phyloP scores from a whole-genome alignment of 2,113 vertebrate species.

The Misgurnus mizolepis region DNA sequence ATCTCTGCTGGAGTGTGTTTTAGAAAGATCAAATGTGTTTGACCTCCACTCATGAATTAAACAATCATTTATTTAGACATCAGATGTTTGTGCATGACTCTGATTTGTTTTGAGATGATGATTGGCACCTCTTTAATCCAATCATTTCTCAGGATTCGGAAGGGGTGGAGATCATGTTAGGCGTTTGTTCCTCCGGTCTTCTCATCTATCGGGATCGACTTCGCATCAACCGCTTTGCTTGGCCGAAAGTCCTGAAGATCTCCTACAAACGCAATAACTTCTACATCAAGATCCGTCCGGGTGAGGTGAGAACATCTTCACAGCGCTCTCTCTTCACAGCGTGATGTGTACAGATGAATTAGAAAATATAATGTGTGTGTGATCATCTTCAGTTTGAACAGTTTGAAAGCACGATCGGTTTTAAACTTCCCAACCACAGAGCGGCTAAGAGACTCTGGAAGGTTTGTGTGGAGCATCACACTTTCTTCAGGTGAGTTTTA shows the following conservation, averaged over 20 bases:
- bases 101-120: background rate
- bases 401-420: slow-evolving; percentile 97
- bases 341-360: background rate
- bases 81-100: background rate
- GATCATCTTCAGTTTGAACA: slow-evolving; percentile 88
- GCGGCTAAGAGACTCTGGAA: slow-evolving; percentile 98
- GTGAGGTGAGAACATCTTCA: slow-evolving; percentile 81
- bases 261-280: slow-evolving; percentile 99
- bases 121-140: slow-evolving; percentile 9
- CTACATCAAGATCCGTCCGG: slow-evolving; percentile 97
- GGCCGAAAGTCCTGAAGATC: slow-evolving; percentile 98
- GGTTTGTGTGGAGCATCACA: slow-evolving; percentile 97
- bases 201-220: slow-evolving; percentile 94
- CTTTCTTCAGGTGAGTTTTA: slow-evolving; percentile 90
- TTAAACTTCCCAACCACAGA: slow-evolving; percentile 94
- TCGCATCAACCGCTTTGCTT: slow-evolving; percentile 96
- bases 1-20: too few relatives aligned
- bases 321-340: background rate
- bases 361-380: slow-evolving; percentile 7
- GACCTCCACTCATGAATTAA: background rate
- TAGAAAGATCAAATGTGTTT: background rate
- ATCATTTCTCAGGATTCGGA: slow-evolving; percentile 86
- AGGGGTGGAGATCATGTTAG: slow-evolving; percentile 96
- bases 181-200: slow-evolving; percentile 93
- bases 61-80: background rate